Conservation (phyloP, 2,113 vertebrate species). For the Rhynchopsitta pachyrhyncha region DNA sequence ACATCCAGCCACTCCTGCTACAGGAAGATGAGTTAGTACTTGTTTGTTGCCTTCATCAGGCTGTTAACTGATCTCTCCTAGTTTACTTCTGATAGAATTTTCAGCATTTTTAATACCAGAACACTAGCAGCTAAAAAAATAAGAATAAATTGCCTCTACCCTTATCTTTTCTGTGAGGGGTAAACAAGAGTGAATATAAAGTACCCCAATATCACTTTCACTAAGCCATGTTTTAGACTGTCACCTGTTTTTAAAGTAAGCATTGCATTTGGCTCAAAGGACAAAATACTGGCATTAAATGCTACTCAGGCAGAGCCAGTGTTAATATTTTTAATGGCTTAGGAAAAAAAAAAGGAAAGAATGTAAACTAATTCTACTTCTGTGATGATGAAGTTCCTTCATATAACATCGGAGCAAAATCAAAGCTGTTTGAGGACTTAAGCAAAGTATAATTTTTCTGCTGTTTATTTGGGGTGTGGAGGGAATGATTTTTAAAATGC, state of each 20-base stretch:
- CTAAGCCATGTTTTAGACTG: not conserved
- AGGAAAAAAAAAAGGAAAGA: not conserved
- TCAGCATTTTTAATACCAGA: not conserved
- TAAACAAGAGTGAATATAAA: not conserved
- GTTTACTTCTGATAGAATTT: not conserved
- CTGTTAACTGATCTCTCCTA: not conserved
- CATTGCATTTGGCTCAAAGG: not conserved
- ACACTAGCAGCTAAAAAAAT: not conserved
- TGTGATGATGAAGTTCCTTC: conserved; percentile 10
- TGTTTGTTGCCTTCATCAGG: not conserved
- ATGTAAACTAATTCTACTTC: conserved; percentile 2
- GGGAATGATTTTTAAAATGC: conserved; percentile 27
- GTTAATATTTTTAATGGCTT: conserved; percentile 32
- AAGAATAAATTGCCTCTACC: not conserved
- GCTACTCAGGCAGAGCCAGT: not conserved
- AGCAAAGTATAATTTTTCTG: conserved; percentile 3
- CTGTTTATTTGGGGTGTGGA: conserved; percentile 6
- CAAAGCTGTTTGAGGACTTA: conserved; percentile 10
- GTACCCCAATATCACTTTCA: not conserved
- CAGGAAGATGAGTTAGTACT: not conserved
- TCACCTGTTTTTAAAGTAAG: not conserved
- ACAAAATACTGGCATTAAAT: not conserved
- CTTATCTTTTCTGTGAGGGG: not conserved
- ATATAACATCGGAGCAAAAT: conserved; percentile 31
- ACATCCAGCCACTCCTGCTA: not conserved